Conservation (phyloP, 1,140 invertebrate genomes). For the Leucophenga varia region DNA sequence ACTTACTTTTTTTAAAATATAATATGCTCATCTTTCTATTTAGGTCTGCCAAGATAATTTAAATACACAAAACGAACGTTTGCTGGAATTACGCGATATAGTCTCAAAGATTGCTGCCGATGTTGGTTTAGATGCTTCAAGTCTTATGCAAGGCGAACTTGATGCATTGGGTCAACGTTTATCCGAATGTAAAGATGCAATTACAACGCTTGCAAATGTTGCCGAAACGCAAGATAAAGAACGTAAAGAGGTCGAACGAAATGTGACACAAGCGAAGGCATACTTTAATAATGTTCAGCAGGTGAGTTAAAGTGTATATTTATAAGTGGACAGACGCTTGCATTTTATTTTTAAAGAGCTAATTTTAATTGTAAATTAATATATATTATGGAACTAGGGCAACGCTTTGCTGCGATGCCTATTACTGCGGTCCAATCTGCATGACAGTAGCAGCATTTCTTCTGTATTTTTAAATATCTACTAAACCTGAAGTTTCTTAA, state of each 20-base stretch:
- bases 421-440: too few relatives aligned
- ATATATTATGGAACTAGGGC: too few relatives aligned
- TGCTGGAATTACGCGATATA: slow-evolving; percentile 72
- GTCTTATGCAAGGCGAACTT: slow-evolving; percentile 72
- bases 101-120: slow-evolving; percentile 75
- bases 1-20: neutral
- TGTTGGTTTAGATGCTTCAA: slow-evolving; percentile 69
- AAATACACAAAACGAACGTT: slow-evolving; percentile 66
- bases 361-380: too few relatives aligned
- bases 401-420: too few relatives aligned
- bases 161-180: slow-evolving; percentile 75
- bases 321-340: too few relatives aligned
- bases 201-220: slow-evolving; percentile 72
- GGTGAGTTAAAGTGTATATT: too few relatives aligned
- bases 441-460: too few relatives aligned
- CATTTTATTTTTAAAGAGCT: too few relatives aligned
- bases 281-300: slow-evolving; percentile 67
- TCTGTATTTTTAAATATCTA: too few relatives aligned
- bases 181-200: slow-evolving; percentile 71
- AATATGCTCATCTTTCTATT: slow-evolving; percentile 1
- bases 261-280: slow-evolving; percentile 62
- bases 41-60: slow-evolving; percentile 76
- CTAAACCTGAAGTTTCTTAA: too few relatives aligned
- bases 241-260: slow-evolving; percentile 59
- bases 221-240: slow-evolving; percentile 67